Evolutionary conservation across 2,113 vertebrate genomes (phyloP), one percentile per base, ranked within the genome.

Genomic region (Meleagris gallopavo): DNA sequence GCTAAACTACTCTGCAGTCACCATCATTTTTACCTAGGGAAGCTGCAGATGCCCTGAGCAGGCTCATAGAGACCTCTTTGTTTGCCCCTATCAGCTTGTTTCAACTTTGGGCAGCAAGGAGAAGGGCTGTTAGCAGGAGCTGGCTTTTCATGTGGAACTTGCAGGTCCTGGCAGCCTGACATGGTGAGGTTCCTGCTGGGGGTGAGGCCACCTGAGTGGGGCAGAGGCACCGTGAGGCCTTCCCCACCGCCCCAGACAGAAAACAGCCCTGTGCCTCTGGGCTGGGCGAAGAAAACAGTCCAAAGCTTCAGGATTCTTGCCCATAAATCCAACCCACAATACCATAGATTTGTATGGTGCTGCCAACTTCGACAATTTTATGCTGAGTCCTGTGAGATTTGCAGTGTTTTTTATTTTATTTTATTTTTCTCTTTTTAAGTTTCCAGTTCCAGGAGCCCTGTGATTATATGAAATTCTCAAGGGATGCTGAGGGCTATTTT

Each of bases 321-420:
- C 54, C 83, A 85, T 92, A 90, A 95, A 95, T 93, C 72, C 88
- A 77, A 57, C 36, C 95, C 67, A 30, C 92, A 78, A 41, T 73
- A 60, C 67, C 92, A 88, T 75, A 93, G 92, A 86, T 92, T 94
- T 94, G 85, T 62, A 62, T 1, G 8, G 74, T 12, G 50, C 87
- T 93, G 92, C 84, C 88, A 92, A 50, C 73, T 62, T 93, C 62
- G 86, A 72, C 93, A 87, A 92, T 93, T 94, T 95, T 87, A 92
- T 93, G 81, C 66, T 76, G 72, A 64, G 50, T 93, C 89, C 87
- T 90, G 29, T 57, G 91, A 0, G 74, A 94, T 87, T 97, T 94
- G 62, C n/a, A 87, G 86, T 36, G 58, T 38, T 45, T 38, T 2
- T 6, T 43, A 8, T 22, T 50, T 76, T 52, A 30, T 45, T 21